Conservation (phyloP, 2,113 vertebrate species). For the Callaeas wilsoni region DNA sequence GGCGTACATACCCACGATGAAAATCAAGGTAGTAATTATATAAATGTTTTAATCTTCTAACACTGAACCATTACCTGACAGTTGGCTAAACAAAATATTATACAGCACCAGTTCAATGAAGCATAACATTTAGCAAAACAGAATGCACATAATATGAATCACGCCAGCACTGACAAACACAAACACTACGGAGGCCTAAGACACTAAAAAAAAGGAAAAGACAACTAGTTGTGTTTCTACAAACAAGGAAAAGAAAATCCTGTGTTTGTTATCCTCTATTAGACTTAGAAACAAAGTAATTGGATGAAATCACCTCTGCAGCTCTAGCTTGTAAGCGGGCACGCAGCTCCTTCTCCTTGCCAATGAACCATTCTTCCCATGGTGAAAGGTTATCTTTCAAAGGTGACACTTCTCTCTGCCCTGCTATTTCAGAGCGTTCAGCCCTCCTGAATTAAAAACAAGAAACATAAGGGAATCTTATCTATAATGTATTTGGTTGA, state of each 20-base stretch:
- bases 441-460: background rate
- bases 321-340: constrained; percentile 77
- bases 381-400: constrained; percentile 74
- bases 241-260: background rate
- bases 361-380: constrained; percentile 91
- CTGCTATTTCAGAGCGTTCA: background rate
- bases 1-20: background rate
- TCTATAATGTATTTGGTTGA: background rate
- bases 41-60: constrained; percentile 19
- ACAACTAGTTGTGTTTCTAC: background rate
- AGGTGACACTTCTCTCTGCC: background rate
- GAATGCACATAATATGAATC: background rate
- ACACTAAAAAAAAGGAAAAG: background rate
- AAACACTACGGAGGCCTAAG: background rate
- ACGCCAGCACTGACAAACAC: background rate
- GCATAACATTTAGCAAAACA: background rate
- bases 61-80: background rate
- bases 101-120: background rate
- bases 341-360: constrained; percentile 86
- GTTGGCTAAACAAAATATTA: background rate
- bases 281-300: background rate
- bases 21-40: constrained; percentile 7
- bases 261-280: background rate
- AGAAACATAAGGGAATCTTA: background rate
- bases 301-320: constrained; percentile 72